Evolutionary conservation across 2,797 vertebrate species (phyloP), one percentile per base, ranked within the genome.

Genomic region (Acridotheres tristis): DNA sequence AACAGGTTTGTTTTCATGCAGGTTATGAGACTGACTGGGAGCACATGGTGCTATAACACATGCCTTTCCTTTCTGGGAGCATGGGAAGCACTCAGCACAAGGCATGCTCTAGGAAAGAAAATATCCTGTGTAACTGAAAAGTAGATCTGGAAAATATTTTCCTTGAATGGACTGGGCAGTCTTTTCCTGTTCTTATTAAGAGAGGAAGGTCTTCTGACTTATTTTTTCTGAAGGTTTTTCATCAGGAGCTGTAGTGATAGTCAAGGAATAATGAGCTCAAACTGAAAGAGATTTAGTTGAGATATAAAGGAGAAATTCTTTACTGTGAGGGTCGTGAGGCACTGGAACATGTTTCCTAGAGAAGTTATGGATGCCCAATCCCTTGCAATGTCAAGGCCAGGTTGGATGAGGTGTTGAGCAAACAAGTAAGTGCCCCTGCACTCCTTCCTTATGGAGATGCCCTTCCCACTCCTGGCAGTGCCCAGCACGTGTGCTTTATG

Each of bases 401-500:
- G 16, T 9, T 66, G 40, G 47, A 66, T 40, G 65, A 21, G 29
- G 8, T 30, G 72, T 30, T 66, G 34, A 72, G 26, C 11, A 66
- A 78, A 14, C 7, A 17, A 32, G 8, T n/a, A 83, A 69, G 10
- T 34, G 17, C 11, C 20, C 29, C 20, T 83, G n/a, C n/a, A 25
- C 22, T 63, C 40, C 65, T 45, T 80, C 55, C 59, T 51, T 51
- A 13, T 2, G 1, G 48, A 36, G 29, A n/a, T 47, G 26, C 3
- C 3, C 18, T 59, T 69, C 17, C 25, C 1, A 0, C 1, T 0
- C 29, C 61, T 7, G 1, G 38, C 51, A 22, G 36, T 66, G 48
- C 74, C 63, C 40, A 42, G 36, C n/a, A 57, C 19, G 11, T 40
- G 21, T 74, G 36, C 66, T 69, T 79, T 29, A n/a, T 34, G 65